Percentiles rank a stretch among this genome's conserved stretches.
Conservation (phyloP, 1,140 invertebrate species). For the Pygmarrhopalites habei region DNA sequence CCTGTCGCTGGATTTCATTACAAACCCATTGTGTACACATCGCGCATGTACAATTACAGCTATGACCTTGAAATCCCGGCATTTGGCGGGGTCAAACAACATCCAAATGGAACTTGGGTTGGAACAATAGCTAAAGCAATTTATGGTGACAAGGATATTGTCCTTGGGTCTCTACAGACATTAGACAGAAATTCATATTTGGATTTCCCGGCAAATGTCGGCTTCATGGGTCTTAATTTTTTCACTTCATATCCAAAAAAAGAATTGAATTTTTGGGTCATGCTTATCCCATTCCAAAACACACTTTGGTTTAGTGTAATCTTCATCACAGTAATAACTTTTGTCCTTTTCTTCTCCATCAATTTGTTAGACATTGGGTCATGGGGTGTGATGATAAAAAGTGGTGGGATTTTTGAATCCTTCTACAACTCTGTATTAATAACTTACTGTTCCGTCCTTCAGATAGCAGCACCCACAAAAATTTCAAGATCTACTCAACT, state of each 20-base stretch:
- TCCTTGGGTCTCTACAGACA: not conserved
- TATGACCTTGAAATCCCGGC: not conserved
- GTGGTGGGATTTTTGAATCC: not conserved
- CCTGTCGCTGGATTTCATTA: not conserved
- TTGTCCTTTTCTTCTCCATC: no score
- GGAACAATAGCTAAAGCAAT: not conserved
- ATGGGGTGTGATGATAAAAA: not conserved
- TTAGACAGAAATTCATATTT: not conserved
- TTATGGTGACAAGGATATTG: not conserved
- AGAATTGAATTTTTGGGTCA: not conserved
- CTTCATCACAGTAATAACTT: no score
- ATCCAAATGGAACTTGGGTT: not conserved
- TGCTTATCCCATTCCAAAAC: not conserved
- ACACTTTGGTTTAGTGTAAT: no score
- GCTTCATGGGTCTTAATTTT: not conserved
- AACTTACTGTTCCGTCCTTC: no score
- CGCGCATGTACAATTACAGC: not conserved
- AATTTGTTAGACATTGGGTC: not conserved
- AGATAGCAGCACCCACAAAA: not conserved
- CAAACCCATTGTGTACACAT: not conserved
- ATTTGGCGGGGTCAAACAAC: not conserved
- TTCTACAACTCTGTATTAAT: not conserved
- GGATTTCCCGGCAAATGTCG: not conserved
- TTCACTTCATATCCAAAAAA: not conserved
- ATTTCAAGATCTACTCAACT: not conserved